Base-by-base conservation (phyloP, 1,140 invertebrate species). In the Ephestia elutella region DNA sequence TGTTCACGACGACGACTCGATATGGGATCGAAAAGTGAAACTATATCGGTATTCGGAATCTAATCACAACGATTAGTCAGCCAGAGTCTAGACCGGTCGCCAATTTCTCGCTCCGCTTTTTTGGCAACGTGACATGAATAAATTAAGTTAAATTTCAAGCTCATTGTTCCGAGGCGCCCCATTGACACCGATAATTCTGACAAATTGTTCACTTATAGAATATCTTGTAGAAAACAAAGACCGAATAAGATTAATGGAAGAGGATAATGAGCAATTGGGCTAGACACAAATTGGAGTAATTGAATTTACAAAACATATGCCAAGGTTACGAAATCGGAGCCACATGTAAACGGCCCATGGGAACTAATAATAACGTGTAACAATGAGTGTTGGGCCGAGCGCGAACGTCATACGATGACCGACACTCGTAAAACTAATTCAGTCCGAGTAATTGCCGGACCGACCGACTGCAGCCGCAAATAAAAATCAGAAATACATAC, bases 331-430 rank as follows among this genome's bases (percentile, higher is more conserved):
- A 73, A 79, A 80, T 81, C 71, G 59, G 64, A 57, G 64, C 64
- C 68, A 78, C 69, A 72, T 72, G 72, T 77, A 75, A 81, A 73
- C 72, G 70, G 68, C 74, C 61, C 64, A 78, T 75, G 76, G 61
- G 71, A 81, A 85, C 80, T 82, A 85, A 82, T 87, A 84, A 84
- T 82, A 87, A 84, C 78, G 79, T 56, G 75, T 75, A 84, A 87
- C 82, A 87, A 85, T 85, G 73, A 81, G 71, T 80, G 70, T 67
- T 63, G 60, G 51, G 60, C 71, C 73, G 80, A 78, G 75, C 73
- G 65, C 68, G 65, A 72, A 65, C 81, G 78, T 82, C 80, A 81
- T 71, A 76, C 74, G 60, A 67, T 65, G 70, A 69, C 73, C 58
- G 72, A 62, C 66, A 71, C 71, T 87, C 80, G 78, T 87, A 82